These are phyloP conservation scores for Batillaria attramentaria DNA, from an alignment of 1,140 invertebrate species.

Conservation along the genomic window DNA sequence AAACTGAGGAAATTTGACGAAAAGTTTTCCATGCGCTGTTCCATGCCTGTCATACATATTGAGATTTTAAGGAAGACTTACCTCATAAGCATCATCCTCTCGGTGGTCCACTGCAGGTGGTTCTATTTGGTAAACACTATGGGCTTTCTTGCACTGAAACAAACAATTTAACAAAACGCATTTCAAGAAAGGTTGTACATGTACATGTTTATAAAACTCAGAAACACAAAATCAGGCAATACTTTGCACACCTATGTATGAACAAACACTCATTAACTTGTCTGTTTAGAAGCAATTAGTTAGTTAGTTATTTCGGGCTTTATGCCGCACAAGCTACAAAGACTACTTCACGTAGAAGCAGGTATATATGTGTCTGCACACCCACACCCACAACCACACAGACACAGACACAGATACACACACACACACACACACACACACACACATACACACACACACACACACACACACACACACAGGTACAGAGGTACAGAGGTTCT, in stretches of 20 bases:
- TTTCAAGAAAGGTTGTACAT: neutral
- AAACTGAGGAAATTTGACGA: neutral
- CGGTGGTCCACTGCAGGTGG: constrained; percentile 60
- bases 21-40: too few relatives aligned
- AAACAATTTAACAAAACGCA: too few relatives aligned
- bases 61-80: constrained; percentile 46
- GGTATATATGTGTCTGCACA: neutral
- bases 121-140: constrained; percentile 70
- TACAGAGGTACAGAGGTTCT: too few relatives aligned
- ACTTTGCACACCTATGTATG: too few relatives aligned
- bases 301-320: constrained; percentile 69
- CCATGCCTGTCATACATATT: too few relatives aligned
- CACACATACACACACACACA: neutral
- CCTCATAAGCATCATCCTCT: constrained; percentile 66
- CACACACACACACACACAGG: too few relatives aligned
- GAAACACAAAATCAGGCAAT: too few relatives aligned
- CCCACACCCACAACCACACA: neutral
- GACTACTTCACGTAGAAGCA: neutral
- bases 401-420: neutral
- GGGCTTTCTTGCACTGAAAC: constrained; percentile 67
- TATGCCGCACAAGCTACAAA: constrained; percentile 62
- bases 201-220: neutral
- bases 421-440: constrained; percentile 10
- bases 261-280: too few relatives aligned
- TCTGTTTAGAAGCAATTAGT: too few relatives aligned